Evolutionary conservation across 2,888 invertebrate species (phyloP).

Genomic region (Andrena fulva): DNA sequence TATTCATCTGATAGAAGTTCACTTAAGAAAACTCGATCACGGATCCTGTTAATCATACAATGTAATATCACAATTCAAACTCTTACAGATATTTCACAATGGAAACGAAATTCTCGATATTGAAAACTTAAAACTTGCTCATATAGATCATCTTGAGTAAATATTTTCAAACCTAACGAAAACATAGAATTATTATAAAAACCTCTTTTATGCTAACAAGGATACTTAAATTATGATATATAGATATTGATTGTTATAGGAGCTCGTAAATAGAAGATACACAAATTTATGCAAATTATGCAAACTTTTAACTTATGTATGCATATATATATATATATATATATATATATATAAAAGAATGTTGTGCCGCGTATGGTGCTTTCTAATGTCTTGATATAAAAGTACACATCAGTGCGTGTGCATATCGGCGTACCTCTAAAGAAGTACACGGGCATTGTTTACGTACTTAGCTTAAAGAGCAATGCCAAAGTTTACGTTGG

Average conservation of each 20-base stretch:
- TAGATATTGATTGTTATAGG: slow-evolving; percentile 18
- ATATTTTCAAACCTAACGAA: slow-evolving; percentile 48
- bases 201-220: slow-evolving; percentile 40
- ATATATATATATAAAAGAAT: slow-evolving; percentile 27
- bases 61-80: slow-evolving; percentile 62
- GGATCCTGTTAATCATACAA: slow-evolving; percentile 37
- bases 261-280: slow-evolving; percentile 37
- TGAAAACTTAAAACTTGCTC: slow-evolving; percentile 28
- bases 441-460: slow-evolving; percentile 48
- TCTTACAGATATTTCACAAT: slow-evolving; percentile 44
- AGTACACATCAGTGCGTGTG: slow-evolving; percentile 59
- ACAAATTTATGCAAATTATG: slow-evolving; percentile 37
- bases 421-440: slow-evolving; percentile 51
- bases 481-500: slow-evolving; percentile 65
- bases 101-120: slow-evolving; percentile 22
- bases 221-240: slow-evolving; percentile 37
- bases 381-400: slow-evolving; percentile 54
- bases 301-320: slow-evolving; percentile 16
- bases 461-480: slow-evolving; percentile 59
- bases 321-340: background rate
- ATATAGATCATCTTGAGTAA: slow-evolving; percentile 39
- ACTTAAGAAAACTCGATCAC: slow-evolving; percentile 37
- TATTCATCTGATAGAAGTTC: slow-evolving; percentile 39
- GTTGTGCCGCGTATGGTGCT: slow-evolving; percentile 54
- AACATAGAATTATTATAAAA: slow-evolving; percentile 51